Base-by-base conservation (phyloP, 92 coral and sea anemone species). In the Diadumene lineata region DNA sequence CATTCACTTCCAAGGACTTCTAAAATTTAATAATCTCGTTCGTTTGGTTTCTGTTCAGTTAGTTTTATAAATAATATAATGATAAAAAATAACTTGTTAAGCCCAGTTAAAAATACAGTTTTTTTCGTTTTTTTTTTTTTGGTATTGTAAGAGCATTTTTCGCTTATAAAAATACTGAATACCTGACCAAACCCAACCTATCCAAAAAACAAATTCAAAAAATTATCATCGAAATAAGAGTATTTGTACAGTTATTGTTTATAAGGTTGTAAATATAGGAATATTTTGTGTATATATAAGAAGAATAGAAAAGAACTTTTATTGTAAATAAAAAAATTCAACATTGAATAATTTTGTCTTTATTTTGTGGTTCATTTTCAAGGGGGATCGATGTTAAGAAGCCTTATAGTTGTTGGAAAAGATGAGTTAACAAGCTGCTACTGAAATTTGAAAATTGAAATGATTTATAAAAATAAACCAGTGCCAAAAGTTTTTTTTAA, bases 291-390 rank as follows among this genome's bases (percentile, higher is more conserved):
- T 72, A 72, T 22, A 72, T 33, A 56, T 27, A 56, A 55, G 58
- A 57, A 73, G n/a, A n/a, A n/a, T n/a, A n/a, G n/a, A 58, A 76
- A 55, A 71, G 4, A 65, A 73, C 70, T 79, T 84, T 84, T 84
- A 73, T 84, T 84, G 88, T 84, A 84, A 84, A 84, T 84, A 84
- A 84, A 84, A 50, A 31, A 44, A 21, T 65, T 30, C 15, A 34
- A 56, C 61, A 78, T 38, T 13, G 13, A 38, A 38, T 4, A 4
- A 38, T 13, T 38, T 38, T 6, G 6, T 38, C 6, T 4, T 38
- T 38, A 13, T 38, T 4, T 6, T 38, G 48, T 38, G 48, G n/a
- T n/a, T n/a, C 56, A 48, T 48, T 48, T 48, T 48, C 11, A 11
- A 11, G 11, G 19, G 19, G 56, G 11, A 11, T 19, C 56, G 56